Base-by-base conservation (phyloP, 2,113 vertebrate species). In the Trichechus manatus region DNA sequence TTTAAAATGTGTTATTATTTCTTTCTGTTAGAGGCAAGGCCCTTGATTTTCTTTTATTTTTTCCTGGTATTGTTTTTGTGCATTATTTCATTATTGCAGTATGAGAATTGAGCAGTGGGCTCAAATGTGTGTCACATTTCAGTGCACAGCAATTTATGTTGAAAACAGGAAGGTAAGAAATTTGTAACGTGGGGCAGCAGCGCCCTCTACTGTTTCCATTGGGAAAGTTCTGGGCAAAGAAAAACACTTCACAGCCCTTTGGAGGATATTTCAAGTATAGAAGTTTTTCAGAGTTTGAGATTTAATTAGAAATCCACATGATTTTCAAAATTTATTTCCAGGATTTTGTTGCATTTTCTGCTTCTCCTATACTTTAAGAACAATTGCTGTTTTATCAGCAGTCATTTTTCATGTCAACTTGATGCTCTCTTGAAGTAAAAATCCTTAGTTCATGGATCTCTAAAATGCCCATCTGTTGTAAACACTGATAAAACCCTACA, bases 141-240 rank as follows among this genome's bases (percentile, higher is more conserved):
- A 96, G 53, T 11, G 1, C 50, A 47, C 61, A 94, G 83, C 93
- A 83, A 96, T 98, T 98, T 93, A 89, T 44, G 63, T 72, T 96
- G 92, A 92, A 98, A 94, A 92, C 42, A 66, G 44, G 87, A 96
- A 95, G 44, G 66, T 78, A 79, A 66, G 10, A 81, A 81, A 61
- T 3, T 1, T 68, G 13, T 97, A 98, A 53, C 5, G 2, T 97
- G 22, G 97, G 94, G 75, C 98, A 97, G 97, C 98, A 98, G 98
- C 98, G 91, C 99, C 98, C 98, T 99, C 99, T 99, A 98, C 98
- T 97, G 99, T 87, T 97, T 61, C 70, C 47, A 9, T 0, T 74
- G 31, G 33, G 22, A 94, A 94, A 78, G 6, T 42, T 96, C 31
- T 82, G 25, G 59, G 82, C 47, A 96, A 42, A 96, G 75, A 93